Base-by-base conservation (phyloP, 2,113 vertebrate species). In the Megalops atlanticus region DNA sequence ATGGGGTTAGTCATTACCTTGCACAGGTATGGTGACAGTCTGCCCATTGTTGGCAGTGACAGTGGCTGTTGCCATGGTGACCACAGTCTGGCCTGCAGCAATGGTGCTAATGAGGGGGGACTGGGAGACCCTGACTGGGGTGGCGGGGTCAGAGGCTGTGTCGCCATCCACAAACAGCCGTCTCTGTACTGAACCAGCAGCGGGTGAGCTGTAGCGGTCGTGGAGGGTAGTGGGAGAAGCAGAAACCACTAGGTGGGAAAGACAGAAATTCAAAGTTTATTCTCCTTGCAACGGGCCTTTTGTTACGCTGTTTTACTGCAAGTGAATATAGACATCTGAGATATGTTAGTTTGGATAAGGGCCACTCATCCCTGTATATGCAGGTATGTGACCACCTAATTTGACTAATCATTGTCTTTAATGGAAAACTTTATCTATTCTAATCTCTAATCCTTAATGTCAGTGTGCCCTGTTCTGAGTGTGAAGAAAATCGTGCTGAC, bases 1-100 rank as follows among this genome's bases (percentile, higher is more conserved):
- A 24, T 33, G 40, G 14, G 21, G 40, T 33, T 76, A 76, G 16
- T 58, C 16, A 58, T 90, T 81, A 95, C 95, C 95, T 93, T 95
- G 95, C 11, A 96, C 95, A 0, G 95, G 95, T 74, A 96, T 96
- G 0, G 95, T 96, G 18, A 96, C 94, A 0, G 95, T 96, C 72
- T 96, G 95, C 39, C 95, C 95, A 0, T 96, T 96, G 71, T 95
- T 96, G 86, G 95, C 95, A 0, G 95, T 96, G 15, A 96, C 95
- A 0, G 95, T 89, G 73, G 96, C 96, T 0, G 97, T 97, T 33
- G 95, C 96, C 91, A 98, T 94, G 0, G 96, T 96, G 18, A 98
- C 95, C 85, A 98, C 89, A 0, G 96, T 97, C 92, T 97, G 96
- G 11, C 96, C 96, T 0, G 96, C 92, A 0, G 95, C 84, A 39